Percentiles rank a stretch among this genome's conserved stretches.
phyloP scores from a whole-genome alignment of 64 coral and sea anemone genomes.

The Pocillopora damicornis region DNA sequence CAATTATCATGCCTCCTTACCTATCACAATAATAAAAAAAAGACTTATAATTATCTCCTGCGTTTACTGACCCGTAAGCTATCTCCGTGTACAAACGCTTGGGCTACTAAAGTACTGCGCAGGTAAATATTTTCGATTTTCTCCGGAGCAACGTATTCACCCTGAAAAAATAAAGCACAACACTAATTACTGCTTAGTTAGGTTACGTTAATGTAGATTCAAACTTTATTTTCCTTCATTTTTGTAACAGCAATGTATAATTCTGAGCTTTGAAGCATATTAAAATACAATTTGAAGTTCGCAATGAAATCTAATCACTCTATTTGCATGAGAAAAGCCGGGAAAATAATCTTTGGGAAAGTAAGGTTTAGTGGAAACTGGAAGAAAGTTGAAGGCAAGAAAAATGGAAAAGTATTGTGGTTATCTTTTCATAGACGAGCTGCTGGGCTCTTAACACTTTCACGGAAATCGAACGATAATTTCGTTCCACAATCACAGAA shows the following conservation, averaged over 20 bases:
- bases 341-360: too few relatives aligned
- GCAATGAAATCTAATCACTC: background rate
- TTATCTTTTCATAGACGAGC: too few relatives aligned
- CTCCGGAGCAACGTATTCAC: conserved; percentile 86
- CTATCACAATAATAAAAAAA: too few relatives aligned
- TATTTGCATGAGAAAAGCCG: background rate
- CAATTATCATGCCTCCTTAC: too few relatives aligned
- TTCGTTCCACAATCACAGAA: background rate
- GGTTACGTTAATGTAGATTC: too few relatives aligned
- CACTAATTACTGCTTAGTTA: too few relatives aligned
- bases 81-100: conserved; percentile 75
- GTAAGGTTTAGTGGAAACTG: background rate
- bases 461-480: too few relatives aligned
- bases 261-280: too few relatives aligned
- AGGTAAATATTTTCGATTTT: conserved; percentile 91
- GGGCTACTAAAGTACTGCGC: conserved; percentile 72
- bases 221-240: too few relatives aligned
- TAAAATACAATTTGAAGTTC: too few relatives aligned
- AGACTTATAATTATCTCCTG: background rate
- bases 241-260: too few relatives aligned
- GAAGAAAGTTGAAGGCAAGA: background rate
- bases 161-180: conserved; percentile 36
- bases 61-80: conserved; percentile 54
- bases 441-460: too few relatives aligned
- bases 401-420: background rate